A percentile compares a stretch with the other conserved stretches of the same genome.
These are phyloP conservation scores for Pseudanteris insignis DNA, from an alignment of 2,888 invertebrate species.

Conservation along the genomic window DNA sequence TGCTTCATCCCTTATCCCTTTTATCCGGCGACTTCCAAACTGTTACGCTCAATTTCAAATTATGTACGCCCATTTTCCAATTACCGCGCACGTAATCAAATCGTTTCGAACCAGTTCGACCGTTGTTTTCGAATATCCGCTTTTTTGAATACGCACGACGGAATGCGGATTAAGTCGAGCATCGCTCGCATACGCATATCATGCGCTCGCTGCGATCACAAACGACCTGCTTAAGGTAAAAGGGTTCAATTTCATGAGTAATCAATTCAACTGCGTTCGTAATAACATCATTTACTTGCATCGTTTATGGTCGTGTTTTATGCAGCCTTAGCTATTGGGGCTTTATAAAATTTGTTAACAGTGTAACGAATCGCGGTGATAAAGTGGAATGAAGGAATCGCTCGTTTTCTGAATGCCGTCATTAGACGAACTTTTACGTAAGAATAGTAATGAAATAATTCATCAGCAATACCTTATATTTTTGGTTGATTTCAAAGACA, in stretches of 20 bases:
- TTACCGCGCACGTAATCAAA: conserved; percentile 17
- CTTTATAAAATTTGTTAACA: no score
- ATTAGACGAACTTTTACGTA: no score
- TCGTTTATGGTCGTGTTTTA: no score
- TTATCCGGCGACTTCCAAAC: conserved; percentile 13
- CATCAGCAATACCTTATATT: no score
- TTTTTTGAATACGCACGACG: conserved; percentile 4
- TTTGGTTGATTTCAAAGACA: no score
- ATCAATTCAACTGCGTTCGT: neutral
- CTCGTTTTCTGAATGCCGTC: no score
- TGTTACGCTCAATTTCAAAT: conserved; percentile 40
- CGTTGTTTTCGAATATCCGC: conserved; percentile 17
- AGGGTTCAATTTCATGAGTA: conserved; percentile 3
- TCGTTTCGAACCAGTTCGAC: conserved; percentile 16
- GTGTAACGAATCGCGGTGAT: no score
- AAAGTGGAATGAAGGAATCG: no score
- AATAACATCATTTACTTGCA: no score
- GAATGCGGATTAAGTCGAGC: conserved; percentile 8
- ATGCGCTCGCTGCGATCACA: conserved; percentile 5
- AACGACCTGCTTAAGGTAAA: conserved; percentile 20
- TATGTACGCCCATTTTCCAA: conserved; percentile 33
- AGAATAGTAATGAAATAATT: no score
- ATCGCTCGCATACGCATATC: conserved; percentile 4
- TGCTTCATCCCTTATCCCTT: conserved; percentile 26
- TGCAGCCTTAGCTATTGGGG: no score